Evolutionary conservation across 64 coral and sea anemone genomes (phyloP).

Genomic region (Catalaphyllia jardinei): DNA sequence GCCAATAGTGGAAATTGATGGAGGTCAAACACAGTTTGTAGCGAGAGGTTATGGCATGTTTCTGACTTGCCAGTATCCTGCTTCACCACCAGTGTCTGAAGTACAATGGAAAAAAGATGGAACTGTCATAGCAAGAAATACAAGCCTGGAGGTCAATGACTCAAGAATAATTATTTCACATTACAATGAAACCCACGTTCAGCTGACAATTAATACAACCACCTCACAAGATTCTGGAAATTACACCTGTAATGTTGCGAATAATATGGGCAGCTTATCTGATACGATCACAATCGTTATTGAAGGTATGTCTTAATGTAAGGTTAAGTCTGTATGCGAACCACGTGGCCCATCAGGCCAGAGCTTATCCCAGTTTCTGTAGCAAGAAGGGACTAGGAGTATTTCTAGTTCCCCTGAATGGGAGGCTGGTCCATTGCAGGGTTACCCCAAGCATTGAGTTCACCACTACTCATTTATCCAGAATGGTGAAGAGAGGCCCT

Average conservation of each 20-base stretch:
- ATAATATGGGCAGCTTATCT: not conserved
- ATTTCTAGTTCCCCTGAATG: too few species aligned
- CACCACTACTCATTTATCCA: too few species aligned
- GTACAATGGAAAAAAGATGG: not conserved
- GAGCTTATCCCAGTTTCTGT: too few species aligned
- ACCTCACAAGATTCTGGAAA: not conserved
- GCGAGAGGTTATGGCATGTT: not conserved
- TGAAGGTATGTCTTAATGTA: not conserved
- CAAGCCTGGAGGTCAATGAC: not conserved
- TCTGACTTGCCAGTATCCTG: not conserved
- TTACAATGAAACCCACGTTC: not conserved
- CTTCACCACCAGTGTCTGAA: slow-evolving; percentile 6
- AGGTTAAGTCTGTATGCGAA: too few species aligned
- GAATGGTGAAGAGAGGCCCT: too few species aligned
- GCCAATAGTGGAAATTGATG: not conserved
- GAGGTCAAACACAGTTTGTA: not conserved
- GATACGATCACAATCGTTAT: not conserved
- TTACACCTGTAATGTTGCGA: slow-evolving; percentile 9
- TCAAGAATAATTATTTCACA: not conserved
- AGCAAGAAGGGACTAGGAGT: too few species aligned
- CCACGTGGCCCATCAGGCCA: too few species aligned
- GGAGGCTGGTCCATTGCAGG: too few species aligned
- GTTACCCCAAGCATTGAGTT: too few species aligned
- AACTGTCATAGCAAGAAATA: not conserved
- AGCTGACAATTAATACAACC: not conserved